phyloP scores from a whole-genome alignment of 2,888 invertebrate species.

The Anodontia alba region DNA sequence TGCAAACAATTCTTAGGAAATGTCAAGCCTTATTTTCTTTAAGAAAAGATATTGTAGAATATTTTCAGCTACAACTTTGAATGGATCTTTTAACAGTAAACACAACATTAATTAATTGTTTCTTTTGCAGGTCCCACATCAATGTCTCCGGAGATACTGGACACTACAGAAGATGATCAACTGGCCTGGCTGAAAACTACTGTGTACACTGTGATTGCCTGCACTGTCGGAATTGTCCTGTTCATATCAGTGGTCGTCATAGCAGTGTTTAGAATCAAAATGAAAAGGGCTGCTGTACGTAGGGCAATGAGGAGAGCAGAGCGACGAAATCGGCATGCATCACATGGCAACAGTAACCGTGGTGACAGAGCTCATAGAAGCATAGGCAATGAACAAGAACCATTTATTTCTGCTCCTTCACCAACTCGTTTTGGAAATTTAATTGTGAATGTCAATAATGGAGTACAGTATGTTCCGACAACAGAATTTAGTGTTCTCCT shows the following conservation, averaged over 20 bases:
- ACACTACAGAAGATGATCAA: constrained; percentile 57
- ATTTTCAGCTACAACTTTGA: no score
- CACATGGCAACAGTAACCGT: constrained; percentile 16
- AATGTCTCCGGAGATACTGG: constrained; percentile 32
- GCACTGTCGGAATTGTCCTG: constrained; percentile 78
- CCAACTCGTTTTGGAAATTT: constrained; percentile 76
- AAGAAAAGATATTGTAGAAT: no score
- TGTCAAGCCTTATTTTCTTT: no score
- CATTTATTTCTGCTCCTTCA: constrained; percentile 68
- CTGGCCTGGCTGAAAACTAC: constrained; percentile 79
- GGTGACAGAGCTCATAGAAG: constrained; percentile 29
- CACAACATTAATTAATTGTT: no score
- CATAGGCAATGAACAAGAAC: constrained; percentile 62
- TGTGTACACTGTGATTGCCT: constrained; percentile 78
- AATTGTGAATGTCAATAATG: constrained; percentile 80
- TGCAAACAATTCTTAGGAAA: no score
- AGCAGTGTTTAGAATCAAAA: constrained; percentile 76
- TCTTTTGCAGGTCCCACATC: not conserved
- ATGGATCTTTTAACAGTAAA: no score
- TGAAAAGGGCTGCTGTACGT: constrained; percentile 73
- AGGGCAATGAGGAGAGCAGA: constrained; percentile 62
- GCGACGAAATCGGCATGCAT: constrained; percentile 31
- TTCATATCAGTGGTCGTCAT: constrained; percentile 78
- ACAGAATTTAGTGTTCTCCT: constrained; percentile 64
- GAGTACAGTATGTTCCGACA: constrained; percentile 77